phyloP scores from a whole-genome alignment of 2,888 invertebrate species.

The Deroplatys truncata region DNA sequence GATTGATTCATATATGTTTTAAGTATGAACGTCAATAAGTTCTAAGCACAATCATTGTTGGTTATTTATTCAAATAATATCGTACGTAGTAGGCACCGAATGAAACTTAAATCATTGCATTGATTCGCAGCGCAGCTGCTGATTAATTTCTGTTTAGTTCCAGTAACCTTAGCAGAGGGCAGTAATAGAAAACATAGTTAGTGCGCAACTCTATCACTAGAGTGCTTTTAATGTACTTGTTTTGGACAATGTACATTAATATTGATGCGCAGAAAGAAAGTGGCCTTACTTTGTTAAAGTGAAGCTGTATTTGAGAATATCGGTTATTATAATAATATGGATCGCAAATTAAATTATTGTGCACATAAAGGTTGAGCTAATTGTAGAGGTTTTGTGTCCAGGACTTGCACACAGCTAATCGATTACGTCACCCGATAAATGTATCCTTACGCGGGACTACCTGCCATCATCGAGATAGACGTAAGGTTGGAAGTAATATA shows the following conservation, averaged over 20 bases:
- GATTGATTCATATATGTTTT: too few species aligned
- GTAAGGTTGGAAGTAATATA: slow-evolving; percentile 24
- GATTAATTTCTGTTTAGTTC: neutral
- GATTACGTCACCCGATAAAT: slow-evolving; percentile 31
- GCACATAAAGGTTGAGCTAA: neutral
- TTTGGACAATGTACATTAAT: slow-evolving; percentile 1
- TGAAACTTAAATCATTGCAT: neutral
- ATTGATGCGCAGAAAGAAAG: slow-evolving; percentile 2
- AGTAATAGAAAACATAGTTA: neutral
- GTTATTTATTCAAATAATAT: too few species aligned
- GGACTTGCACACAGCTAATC: slow-evolving; percentile 19
- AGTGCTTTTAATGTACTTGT: neutral
- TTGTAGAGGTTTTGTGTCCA: neutral
- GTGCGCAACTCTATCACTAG: neutral
- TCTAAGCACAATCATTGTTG: too few species aligned
- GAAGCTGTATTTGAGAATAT: too few species aligned
- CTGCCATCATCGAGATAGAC: slow-evolving; percentile 30
- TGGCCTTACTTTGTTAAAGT: neutral
- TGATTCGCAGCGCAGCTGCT: too few species aligned
- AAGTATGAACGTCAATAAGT: too few species aligned
- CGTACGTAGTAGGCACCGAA: too few species aligned
- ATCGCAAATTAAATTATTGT: neutral
- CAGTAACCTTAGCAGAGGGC: neutral
- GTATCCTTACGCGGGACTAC: slow-evolving; percentile 31
- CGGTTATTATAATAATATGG: too few species aligned